Conservation (phyloP, 2,888 invertebrate species). For the Amblyjoppa fuscipennis region DNA sequence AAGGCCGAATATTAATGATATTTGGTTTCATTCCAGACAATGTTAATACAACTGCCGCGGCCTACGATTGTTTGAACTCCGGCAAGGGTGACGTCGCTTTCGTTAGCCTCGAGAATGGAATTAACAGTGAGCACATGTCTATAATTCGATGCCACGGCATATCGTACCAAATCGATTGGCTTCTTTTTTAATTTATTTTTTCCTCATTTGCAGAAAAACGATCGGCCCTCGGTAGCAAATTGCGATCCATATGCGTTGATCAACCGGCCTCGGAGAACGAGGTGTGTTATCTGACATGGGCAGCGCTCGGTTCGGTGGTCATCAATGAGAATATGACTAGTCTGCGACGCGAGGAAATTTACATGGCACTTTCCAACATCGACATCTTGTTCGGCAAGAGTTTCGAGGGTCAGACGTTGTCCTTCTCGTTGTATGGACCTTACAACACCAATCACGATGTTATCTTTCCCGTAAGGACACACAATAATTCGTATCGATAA, state of each 20-base stretch:
- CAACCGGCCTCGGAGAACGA: constrained; percentile 62
- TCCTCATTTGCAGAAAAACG: constrained; percentile 37
- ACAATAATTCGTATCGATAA: too few relatives aligned
- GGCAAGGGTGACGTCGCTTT: constrained; percentile 92
- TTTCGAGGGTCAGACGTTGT: constrained; percentile 86
- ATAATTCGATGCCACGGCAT: neutral
- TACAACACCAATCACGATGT: constrained; percentile 89
- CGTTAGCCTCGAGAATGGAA: constrained; percentile 86
- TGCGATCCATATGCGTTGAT: constrained; percentile 79
- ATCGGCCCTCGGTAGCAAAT: neutral
- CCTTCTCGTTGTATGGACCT: constrained; percentile 90
- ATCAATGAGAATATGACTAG: constrained; percentile 87
- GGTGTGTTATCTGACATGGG: constrained; percentile 81
- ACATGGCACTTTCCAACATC: constrained; percentile 89
- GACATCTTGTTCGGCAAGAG: constrained; percentile 90
- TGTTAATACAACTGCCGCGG: constrained; percentile 35
- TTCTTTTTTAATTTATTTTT: constrained; percentile 11
- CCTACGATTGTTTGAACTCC: constrained; percentile 87
- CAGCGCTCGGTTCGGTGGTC: constrained; percentile 86
- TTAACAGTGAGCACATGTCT: constrained; percentile 35
- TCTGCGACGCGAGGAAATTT: constrained; percentile 89
- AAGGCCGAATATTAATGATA: neutral
- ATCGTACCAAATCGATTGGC: constrained; percentile 4
- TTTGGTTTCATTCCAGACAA: constrained; percentile 17
- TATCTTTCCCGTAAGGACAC: constrained; percentile 87